Evolutionary conservation across 2,113 vertebrate species (phyloP).

Genomic region (Colius striatus): DNA sequence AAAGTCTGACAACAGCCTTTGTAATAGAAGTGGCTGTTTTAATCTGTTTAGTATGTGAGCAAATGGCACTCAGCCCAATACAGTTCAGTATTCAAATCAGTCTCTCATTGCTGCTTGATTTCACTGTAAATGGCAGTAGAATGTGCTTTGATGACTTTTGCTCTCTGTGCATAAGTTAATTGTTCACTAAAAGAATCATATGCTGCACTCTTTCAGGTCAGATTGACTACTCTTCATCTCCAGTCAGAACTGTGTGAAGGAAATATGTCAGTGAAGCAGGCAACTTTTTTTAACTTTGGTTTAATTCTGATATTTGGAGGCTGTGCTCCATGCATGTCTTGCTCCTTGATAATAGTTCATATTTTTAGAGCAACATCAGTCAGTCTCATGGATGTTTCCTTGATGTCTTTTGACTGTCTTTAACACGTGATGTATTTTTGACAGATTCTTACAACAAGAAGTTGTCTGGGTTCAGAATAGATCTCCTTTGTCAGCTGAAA

Average conservation of each 20-base stretch:
- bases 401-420: background rate
- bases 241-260: background rate
- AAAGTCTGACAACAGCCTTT: background rate
- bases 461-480: background rate
- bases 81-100: background rate
- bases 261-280: background rate
- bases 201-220: background rate
- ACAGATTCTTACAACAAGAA: background rate
- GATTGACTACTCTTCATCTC: background rate
- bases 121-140: background rate
- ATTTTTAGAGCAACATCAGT: background rate
- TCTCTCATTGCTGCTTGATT: background rate
- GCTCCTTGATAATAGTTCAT: background rate
- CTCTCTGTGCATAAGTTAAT: background rate
- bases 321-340: background rate
- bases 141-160: background rate
- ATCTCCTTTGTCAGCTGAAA: background rate
- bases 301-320: background rate
- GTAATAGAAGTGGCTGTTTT: background rate
- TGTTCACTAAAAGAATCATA: background rate
- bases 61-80: background rate
- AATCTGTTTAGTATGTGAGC: background rate
- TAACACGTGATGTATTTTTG: background rate
- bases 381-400: background rate
- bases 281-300: background rate